Conservation (phyloP, 2,888 invertebrate genomes). For the Lithophane socia region DNA sequence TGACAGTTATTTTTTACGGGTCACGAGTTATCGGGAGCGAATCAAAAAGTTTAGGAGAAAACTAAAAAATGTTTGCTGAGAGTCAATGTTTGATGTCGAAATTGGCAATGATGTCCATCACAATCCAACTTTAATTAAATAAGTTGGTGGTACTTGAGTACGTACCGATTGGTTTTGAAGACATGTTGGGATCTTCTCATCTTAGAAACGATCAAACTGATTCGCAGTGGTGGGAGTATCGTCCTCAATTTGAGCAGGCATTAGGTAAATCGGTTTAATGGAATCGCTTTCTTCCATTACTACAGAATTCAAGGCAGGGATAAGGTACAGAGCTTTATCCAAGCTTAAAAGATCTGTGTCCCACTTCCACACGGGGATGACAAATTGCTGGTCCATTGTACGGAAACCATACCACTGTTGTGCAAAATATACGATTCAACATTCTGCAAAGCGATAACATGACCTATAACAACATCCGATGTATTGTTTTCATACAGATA, state of each 20-base stretch:
- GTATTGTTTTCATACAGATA: constrained; percentile 1
- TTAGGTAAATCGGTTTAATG: constrained; percentile 36
- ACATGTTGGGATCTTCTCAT: constrained; percentile 28
- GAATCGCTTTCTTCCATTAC: constrained; percentile 17
- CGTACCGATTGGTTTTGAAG: neutral
- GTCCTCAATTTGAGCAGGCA: constrained; percentile 56
- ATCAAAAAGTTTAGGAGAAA: constrained; percentile 34
- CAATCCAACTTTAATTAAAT: constrained; percentile 55
- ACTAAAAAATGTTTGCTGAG: constrained; percentile 29
- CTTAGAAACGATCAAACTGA: constrained; percentile 39
- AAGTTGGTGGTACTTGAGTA: constrained; percentile 31
- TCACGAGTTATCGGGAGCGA: constrained; percentile 19
- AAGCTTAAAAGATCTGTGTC: constrained; percentile 32
- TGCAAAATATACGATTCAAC: constrained; percentile 25
- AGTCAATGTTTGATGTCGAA: constrained; percentile 23
- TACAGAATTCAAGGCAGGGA: constrained; percentile 25
- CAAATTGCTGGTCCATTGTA: constrained; percentile 41
- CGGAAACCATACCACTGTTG: neutral
- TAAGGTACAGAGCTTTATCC: constrained; percentile 21
- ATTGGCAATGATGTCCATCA: constrained; percentile 22
- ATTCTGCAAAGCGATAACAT: constrained; percentile 45
- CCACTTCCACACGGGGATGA: constrained; percentile 27
- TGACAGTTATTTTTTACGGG: constrained; percentile 32
- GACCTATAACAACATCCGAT: constrained; percentile 52
- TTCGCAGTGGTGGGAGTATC: constrained; percentile 28